These are phyloP conservation scores for Drosophila grimshawi DNA, from an alignment of 1,140 invertebrate genomes.

Conservation along the genomic window DNA sequence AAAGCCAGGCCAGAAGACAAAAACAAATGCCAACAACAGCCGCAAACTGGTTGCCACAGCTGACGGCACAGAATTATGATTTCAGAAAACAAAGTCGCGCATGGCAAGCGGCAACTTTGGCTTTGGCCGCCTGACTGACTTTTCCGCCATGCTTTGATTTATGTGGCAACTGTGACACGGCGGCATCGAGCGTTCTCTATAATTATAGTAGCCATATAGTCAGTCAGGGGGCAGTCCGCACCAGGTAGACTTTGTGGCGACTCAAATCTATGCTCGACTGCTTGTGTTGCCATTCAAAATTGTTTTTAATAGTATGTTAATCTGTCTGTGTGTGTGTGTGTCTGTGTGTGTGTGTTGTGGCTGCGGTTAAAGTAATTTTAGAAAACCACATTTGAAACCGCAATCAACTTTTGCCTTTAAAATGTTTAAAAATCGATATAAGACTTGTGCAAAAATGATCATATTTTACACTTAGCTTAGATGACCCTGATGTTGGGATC, in stretches of 20 bases:
- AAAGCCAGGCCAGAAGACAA: conserved; percentile 41
- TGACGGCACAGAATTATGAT: conserved; percentile 61
- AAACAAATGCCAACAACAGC: background rate
- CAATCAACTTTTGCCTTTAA: conserved; percentile 9
- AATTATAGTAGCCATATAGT: conserved; percentile 53
- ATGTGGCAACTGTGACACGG: conserved; percentile 77
- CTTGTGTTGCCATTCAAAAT: conserved; percentile 2
- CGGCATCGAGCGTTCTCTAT: conserved; percentile 66
- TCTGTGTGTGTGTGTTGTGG: conserved; percentile 11
- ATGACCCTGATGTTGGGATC: too few species aligned
- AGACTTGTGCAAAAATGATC: background rate
- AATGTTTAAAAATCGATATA: conserved; percentile 6
- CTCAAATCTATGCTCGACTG: conserved; percentile 5
- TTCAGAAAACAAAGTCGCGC: conserved; percentile 67
- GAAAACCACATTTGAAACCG: conserved; percentile 21
- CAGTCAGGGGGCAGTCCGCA: conserved; percentile 35
- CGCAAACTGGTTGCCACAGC: conserved; percentile 48
- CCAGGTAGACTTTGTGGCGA: conserved; percentile 55
- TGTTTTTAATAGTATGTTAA: background rate
- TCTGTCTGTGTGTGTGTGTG: background rate
- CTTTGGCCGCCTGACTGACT: conserved; percentile 59
- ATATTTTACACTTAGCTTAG: too few species aligned
- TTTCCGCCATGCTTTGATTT: conserved; percentile 74
- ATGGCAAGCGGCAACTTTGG: conserved; percentile 62
- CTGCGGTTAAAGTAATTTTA: conserved; percentile 16